A percentile compares a stretch with the other conserved stretches of the same genome.
Conservation (phyloP, 2,888 invertebrate genomes). For the Phania funesta region DNA sequence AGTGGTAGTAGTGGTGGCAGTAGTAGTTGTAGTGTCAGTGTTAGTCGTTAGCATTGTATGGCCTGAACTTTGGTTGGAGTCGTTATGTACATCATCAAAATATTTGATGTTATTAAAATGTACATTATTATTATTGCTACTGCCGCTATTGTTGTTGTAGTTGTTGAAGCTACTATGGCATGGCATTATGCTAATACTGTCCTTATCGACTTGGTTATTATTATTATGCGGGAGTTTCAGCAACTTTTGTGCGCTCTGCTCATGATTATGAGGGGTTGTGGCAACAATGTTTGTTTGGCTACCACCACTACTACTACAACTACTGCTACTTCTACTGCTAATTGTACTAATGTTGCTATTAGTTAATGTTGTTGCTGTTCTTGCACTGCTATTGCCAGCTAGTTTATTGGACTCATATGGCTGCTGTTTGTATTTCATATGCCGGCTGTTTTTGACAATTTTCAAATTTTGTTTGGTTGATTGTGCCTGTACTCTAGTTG, state of each 20-base stretch:
- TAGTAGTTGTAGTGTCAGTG: neutral
- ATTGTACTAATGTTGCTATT: conserved; percentile 12
- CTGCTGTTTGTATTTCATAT: conserved; percentile 40
- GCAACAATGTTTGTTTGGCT: neutral
- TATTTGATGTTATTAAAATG: conserved; percentile 47
- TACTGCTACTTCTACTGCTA: conserved; percentile 7
- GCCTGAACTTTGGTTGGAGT: conserved; percentile 38
- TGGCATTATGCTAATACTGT: conserved; percentile 27
- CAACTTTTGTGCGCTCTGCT: conserved; percentile 59
- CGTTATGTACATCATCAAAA: conserved; percentile 50
- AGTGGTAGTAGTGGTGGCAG: neutral
- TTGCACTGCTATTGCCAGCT: conserved; percentile 27
- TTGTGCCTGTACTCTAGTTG: too few relatives aligned
- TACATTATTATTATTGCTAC: conserved; percentile 32
- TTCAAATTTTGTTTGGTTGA: conserved; percentile 38
- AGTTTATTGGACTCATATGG: conserved; percentile 53
- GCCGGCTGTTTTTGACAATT: conserved; percentile 46
- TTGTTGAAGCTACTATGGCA: conserved; percentile 64
- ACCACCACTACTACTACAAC: neutral
- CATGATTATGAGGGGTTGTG: conserved; percentile 38
- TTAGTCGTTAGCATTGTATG: neutral
- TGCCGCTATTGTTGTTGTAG: neutral
- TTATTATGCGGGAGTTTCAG: conserved; percentile 52
- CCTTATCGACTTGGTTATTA: conserved; percentile 23
- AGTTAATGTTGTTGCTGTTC: conserved; percentile 18